These are phyloP conservation scores for Neelides sp. DNA, from an alignment of 1,140 invertebrate genomes.

Conservation along the genomic window DNA sequence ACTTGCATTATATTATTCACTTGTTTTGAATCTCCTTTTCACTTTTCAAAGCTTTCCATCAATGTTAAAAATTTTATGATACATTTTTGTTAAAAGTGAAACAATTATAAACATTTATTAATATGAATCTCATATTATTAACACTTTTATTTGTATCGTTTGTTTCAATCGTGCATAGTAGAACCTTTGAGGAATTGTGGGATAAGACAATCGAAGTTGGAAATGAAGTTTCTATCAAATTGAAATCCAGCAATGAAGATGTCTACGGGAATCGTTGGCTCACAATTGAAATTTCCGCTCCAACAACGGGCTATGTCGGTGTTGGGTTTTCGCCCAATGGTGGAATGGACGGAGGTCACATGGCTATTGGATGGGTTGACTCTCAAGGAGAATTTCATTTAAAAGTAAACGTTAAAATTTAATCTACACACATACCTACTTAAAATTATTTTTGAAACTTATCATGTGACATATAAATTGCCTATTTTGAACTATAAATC, in stretches of 20 bases:
- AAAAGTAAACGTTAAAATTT: background rate
- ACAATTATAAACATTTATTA: too few species aligned
- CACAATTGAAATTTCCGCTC: constrained; percentile 37
- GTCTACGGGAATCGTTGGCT: background rate
- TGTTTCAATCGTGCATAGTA: too few species aligned
- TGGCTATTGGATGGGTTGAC: constrained; percentile 43
- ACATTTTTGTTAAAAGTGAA: too few species aligned
- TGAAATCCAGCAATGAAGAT: background rate
- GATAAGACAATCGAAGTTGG: too few species aligned
- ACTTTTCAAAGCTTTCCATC: too few species aligned
- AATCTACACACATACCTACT: background rate
- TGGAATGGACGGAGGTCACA: constrained; percentile 62
- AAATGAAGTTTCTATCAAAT: background rate
- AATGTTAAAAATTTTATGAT: too few species aligned
- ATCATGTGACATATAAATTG: background rate
- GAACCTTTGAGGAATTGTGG: too few species aligned
- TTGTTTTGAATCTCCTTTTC: too few species aligned
- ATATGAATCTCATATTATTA: too few species aligned
- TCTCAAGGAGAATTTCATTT: background rate
- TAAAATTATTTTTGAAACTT: background rate
- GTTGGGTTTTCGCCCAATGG: constrained; percentile 58
- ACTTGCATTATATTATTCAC: too few species aligned
- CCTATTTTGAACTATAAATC: background rate
- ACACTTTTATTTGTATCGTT: too few species aligned
- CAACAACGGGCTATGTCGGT: constrained; percentile 55